phyloP scores from a whole-genome alignment of 2,797 vertebrate genomes.

The Australoheros facetus region DNA sequence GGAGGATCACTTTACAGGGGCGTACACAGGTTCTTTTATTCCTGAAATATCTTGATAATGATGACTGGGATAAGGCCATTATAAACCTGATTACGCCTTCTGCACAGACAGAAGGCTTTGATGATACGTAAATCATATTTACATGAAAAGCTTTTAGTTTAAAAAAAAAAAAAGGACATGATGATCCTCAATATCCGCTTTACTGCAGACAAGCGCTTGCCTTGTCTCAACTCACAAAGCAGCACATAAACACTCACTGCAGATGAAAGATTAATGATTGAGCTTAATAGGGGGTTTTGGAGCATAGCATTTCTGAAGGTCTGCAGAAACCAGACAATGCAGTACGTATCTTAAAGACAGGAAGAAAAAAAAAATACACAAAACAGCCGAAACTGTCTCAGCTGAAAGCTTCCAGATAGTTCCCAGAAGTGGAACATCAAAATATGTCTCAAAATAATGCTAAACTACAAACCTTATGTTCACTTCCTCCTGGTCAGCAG shows the following conservation, averaged over 20 bases:
- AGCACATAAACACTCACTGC: slow-evolving; percentile 1
- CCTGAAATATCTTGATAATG: slow-evolving; percentile 42
- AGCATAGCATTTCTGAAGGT: slow-evolving; percentile 18
- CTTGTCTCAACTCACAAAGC: slow-evolving; percentile 17
- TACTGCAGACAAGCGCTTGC: slow-evolving; percentile 13
- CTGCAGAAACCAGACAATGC: slow-evolving; percentile 17
- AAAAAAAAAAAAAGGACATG: not conserved
- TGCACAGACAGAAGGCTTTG: slow-evolving; percentile 3
- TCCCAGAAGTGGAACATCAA: not conserved
- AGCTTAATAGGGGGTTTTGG: slow-evolving; percentile 27
- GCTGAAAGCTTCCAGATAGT: not conserved
- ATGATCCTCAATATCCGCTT: slow-evolving; percentile 25
- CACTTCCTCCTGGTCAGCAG: not conserved
- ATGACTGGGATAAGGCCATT: slow-evolving; percentile 41
- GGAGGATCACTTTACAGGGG: slow-evolving; percentile 49
- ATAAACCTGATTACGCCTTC: slow-evolving; percentile 39
- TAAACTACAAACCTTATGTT: not conserved
- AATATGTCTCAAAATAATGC: slow-evolving; percentile 1
- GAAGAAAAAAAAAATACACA: not conserved
- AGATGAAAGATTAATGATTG: slow-evolving; percentile 41
- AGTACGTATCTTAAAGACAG: not conserved
- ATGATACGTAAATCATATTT: slow-evolving; percentile 27
- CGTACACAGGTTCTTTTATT: slow-evolving; percentile 41
- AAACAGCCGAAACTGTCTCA: not conserved
- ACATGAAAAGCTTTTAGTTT: slow-evolving; percentile 40